Conservation (phyloP, 2,797 vertebrate genomes). For the Adrianichthys oophorus region DNA sequence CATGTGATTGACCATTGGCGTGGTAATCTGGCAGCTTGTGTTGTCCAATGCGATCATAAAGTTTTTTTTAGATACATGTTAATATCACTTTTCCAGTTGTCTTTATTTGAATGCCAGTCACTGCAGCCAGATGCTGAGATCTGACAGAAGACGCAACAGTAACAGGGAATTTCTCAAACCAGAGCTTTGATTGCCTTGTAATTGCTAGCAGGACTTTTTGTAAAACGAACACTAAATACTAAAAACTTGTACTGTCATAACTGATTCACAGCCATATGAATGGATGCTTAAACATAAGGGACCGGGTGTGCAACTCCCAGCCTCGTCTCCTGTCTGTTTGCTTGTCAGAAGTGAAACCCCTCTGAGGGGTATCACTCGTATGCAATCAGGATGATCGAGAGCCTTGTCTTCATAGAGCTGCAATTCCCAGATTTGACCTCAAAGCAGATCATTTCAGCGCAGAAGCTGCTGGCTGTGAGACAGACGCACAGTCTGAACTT, state of each 20-base stretch:
- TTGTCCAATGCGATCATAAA: background rate
- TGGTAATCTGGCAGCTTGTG: background rate
- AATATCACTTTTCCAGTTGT: too few species aligned
- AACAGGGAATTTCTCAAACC: too few species aligned
- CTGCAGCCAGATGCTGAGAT: background rate
- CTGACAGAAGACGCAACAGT: background rate
- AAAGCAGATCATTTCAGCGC: background rate
- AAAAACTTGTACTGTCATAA: background rate
- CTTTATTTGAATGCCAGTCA: background rate
- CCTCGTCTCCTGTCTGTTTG: too few species aligned
- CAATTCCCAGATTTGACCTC: background rate
- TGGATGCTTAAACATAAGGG: background rate
- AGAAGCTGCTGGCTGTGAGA: constrained; percentile 14
- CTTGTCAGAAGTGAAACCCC: too few species aligned
- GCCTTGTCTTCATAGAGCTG: too few species aligned
- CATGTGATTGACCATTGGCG: background rate
- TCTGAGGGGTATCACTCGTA: too few species aligned
- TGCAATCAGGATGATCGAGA: too few species aligned
- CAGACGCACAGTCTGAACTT: constrained; percentile 5
- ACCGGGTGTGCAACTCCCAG: too few species aligned
- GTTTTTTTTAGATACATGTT: background rate
- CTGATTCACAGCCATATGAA: background rate
- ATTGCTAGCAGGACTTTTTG: too few species aligned
- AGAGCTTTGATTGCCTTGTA: too few species aligned
- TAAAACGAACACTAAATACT: too few species aligned